phyloP scores from a whole-genome alignment of 2,797 vertebrate species.

The Rhinatrema bivittatum region DNA sequence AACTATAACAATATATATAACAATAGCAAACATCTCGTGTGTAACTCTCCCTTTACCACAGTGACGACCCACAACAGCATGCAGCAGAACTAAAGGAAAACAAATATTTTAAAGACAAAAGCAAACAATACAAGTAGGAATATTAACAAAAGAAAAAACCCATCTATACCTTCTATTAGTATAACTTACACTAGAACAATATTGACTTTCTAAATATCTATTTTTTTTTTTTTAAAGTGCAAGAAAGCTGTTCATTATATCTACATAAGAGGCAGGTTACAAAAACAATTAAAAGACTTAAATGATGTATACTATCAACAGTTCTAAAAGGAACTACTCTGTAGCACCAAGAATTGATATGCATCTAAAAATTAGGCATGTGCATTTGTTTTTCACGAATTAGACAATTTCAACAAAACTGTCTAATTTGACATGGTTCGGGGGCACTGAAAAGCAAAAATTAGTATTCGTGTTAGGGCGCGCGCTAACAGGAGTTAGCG shows the following conservation, averaged over 20 bases:
- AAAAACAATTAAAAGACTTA: conserved; percentile 17
- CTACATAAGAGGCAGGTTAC: conserved; percentile 31
- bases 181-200: conserved; percentile 28
- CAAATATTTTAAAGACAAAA: neutral
- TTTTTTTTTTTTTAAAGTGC: conserved; percentile 45
- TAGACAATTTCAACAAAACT: too few species aligned
- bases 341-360: conserved; percentile 46
- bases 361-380: too few species aligned
- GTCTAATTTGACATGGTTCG: too few species aligned
- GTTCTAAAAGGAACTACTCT: conserved; percentile 40
- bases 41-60: conserved; percentile 23
- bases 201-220: conserved; percentile 35
- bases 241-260: conserved; percentile 42
- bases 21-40: conserved; percentile 32
- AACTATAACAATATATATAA: conserved; percentile 16
- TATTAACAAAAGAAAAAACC: conserved; percentile 25
- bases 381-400: too few species aligned
- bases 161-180: too few species aligned
- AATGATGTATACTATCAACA: conserved; percentile 36
- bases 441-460: too few species aligned
- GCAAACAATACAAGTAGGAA: conserved; percentile 6
- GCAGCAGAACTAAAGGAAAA: conserved; percentile 23
- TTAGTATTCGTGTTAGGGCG: too few species aligned
- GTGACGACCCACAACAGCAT: conserved; percentile 24
- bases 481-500: too few species aligned